A percentile compares a stretch with the other conserved stretches of the same genome.
These are phyloP conservation scores for Aspidiotus destructor DNA, from an alignment of 2,888 invertebrate genomes.

Conservation along the genomic window DNA sequence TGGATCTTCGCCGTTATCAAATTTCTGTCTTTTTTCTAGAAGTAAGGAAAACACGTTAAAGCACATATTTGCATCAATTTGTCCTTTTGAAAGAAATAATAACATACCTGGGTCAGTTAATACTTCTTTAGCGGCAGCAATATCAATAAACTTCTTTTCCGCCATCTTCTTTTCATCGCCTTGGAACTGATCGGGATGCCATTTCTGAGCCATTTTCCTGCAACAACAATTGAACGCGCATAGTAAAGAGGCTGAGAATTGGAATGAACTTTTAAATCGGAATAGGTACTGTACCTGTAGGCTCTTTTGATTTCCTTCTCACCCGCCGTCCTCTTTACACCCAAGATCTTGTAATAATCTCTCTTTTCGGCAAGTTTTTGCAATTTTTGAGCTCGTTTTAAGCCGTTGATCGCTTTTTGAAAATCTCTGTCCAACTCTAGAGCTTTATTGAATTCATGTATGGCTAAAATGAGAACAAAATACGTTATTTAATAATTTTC, in stretches of 20 bases:
- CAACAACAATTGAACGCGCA: slow-evolving; percentile 39
- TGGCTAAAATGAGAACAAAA: slow-evolving; percentile 50
- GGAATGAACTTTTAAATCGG: not conserved
- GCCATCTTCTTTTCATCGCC: slow-evolving; percentile 84
- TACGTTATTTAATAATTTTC: not conserved
- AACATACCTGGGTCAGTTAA: slow-evolving; percentile 51
- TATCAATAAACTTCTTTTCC: slow-evolving; percentile 95
- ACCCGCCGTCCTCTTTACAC: slow-evolving; percentile 76
- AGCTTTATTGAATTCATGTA: slow-evolving; percentile 76
- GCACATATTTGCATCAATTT: not conserved
- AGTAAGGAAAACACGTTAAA: not conserved
- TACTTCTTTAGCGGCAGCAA: slow-evolving; percentile 98
- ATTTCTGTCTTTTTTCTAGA: slow-evolving; percentile 85
- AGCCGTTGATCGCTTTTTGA: slow-evolving; percentile 77
- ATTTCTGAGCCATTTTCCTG: slow-evolving; percentile 89
- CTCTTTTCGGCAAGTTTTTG: slow-evolving; percentile 85
- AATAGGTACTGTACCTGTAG: slow-evolving; percentile 51
- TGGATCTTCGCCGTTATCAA: slow-evolving; percentile 93
- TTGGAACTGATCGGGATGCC: slow-evolving; percentile 95
- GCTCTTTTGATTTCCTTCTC: slow-evolving; percentile 93
- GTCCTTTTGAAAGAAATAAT: not conserved
- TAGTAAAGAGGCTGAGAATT: not conserved
- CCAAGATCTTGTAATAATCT: slow-evolving; percentile 96
- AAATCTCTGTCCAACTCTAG: slow-evolving; percentile 68
- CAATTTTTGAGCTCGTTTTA: slow-evolving; percentile 76